Evolutionary conservation across 2,888 invertebrate species (phyloP), one percentile per base, ranked within the genome.

Genomic region (Lottia gigantea): DNA sequence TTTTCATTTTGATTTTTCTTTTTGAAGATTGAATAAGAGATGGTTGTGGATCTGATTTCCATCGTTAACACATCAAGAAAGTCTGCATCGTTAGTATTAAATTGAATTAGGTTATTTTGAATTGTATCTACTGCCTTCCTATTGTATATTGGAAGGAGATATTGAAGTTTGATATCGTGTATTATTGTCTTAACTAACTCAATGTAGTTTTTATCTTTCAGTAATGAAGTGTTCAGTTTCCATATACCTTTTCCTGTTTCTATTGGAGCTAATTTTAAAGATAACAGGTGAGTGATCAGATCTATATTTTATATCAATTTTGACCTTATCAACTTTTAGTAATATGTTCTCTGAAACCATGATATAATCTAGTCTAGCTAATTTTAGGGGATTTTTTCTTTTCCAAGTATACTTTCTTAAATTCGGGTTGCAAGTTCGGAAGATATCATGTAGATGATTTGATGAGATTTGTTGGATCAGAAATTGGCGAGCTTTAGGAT

Each of bases 181-280:
- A 63, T 68, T 46, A 62, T 62, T 14, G 6, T 46, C 47, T 68
- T 63, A 15, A 68, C 64, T 12, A 62, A 63, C 11, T 68, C 26
- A 23, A 68, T 46, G 46, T 68, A 64, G 14, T 68, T 16, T 63
- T 19, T 25, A 25, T 68, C 68, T 19, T 45, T 19, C 47, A 68
- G 62, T 40, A 68, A 23, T 6, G 25, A 46, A 46, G 62, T 68
- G 47, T 68, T 68, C 46, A 68, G 46, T 23, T 68, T 62, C 64
- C 64, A 70, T 26, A 40, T 49, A 40, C 65, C 70, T 6, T 23
- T 46, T 47, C 65, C 62, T 6, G 46, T 1, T 61, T 46, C 31
- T n/a, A 31, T 62, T 2, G 62, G 46, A 26, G 26, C 23, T 62
- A 71, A 66, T 26, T 66, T 71, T n/a, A n/a, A n/a, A n/a, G n/a